phyloP scores from a whole-genome alignment of 2,888 invertebrate genomes.

The Barypeithes pellucidus region DNA sequence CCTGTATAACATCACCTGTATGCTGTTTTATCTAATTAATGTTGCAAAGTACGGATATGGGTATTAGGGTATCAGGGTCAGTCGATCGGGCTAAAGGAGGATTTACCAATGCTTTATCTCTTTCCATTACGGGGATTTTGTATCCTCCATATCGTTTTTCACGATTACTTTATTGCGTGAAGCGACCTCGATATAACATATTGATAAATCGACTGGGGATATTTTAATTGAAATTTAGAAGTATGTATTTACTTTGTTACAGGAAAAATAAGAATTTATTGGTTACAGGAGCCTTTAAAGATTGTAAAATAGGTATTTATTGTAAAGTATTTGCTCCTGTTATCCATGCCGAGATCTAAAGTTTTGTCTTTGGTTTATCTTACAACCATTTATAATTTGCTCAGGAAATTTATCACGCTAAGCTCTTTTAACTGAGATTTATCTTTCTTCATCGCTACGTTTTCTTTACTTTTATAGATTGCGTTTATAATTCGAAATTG shows the following conservation, averaged over 20 bases:
- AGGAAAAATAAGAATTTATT: not conserved
- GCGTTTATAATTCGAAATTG: constrained; percentile 1
- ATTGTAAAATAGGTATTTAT: constrained; percentile 7
- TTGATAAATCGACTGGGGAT: not conserved
- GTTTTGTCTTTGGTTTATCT: constrained; percentile 33
- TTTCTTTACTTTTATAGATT: constrained; percentile 13
- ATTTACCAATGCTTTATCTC: not conserved
- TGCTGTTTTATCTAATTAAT: too few relatives aligned
- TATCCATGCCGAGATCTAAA: constrained; percentile 11
- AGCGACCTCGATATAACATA: not conserved
- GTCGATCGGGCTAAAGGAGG: not conserved
- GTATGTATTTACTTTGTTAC: not conserved
- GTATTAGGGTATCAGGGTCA: too few relatives aligned
- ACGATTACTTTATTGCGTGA: not conserved
- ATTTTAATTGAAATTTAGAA: constrained; percentile 15
- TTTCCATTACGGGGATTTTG: not conserved
- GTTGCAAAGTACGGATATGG: not conserved
- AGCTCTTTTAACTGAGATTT: constrained; percentile 25
- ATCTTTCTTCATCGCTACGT: constrained; percentile 15
- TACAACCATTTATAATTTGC: constrained; percentile 28
- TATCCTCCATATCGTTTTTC: not conserved
- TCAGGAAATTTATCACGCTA: constrained; percentile 30
- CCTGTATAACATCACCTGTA: too few relatives aligned
- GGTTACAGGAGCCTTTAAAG: too few relatives aligned
- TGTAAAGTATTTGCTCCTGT: constrained; percentile 7